Percentiles rank a stretch among this genome's conserved stretches.
Evolutionary conservation across 1,140 invertebrate genomes (phyloP).

Genomic region (Diploscapter pachys): DNA sequence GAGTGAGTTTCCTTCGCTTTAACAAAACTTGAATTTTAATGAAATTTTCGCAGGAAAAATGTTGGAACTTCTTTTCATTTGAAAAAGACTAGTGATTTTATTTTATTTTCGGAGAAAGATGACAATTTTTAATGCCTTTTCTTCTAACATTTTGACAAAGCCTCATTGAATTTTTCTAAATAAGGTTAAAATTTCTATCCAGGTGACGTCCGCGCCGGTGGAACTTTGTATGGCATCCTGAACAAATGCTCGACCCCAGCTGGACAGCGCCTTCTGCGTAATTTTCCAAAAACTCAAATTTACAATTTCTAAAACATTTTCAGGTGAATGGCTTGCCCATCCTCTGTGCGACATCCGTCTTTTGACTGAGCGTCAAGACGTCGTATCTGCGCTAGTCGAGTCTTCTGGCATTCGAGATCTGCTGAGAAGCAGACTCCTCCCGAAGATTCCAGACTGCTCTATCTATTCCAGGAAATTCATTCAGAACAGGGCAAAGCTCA

Average conservation of each 20-base stretch:
- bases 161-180: no score
- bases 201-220: not conserved
- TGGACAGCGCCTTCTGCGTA: conserved; percentile 30
- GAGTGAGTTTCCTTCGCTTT: no score
- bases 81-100: conserved; percentile 1
- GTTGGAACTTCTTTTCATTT: not conserved
- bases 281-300: not conserved
- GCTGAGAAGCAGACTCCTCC: conserved; percentile 27
- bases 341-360: conserved; percentile 24
- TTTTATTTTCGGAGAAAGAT: conserved; percentile 10
- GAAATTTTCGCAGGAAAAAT: not conserved
- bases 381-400: conserved; percentile 25
- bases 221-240: conserved; percentile 29
- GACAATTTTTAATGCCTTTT: not conserved
- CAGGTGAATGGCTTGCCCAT: conserved; percentile 29
- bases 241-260: conserved; percentile 35
- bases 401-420: conserved; percentile 9
- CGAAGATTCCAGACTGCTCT: conserved; percentile 29
- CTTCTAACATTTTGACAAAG: conserved; percentile 20
- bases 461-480: conserved; percentile 12
- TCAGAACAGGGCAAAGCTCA: not conserved
- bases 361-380: conserved; percentile 30
- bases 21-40: not conserved
- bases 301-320: conserved; percentile 2
- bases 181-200: no score